phyloP scores from a whole-genome alignment of 2,797 vertebrate genomes.

The Phataginus tricuspis region DNA sequence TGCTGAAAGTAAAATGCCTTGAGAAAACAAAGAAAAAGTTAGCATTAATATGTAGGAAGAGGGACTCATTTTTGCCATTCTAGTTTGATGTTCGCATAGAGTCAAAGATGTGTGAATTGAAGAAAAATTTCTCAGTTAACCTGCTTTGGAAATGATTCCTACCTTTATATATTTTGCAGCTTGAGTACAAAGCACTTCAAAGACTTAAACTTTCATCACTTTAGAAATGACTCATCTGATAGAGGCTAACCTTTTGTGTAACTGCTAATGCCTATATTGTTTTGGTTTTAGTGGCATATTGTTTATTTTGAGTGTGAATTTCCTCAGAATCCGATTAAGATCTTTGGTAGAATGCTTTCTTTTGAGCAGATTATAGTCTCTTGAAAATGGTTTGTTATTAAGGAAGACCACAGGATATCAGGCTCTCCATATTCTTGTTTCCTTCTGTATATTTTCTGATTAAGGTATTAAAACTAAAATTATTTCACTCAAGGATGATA shows the following conservation, averaged over 20 bases:
- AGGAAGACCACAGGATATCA: slow-evolving; percentile 64
- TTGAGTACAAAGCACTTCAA: slow-evolving; percentile 82
- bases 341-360: slow-evolving; percentile 69
- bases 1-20: slow-evolving; percentile 85
- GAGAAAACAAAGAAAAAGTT: slow-evolving; percentile 89
- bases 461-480: slow-evolving; percentile 73
- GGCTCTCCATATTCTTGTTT: slow-evolving; percentile 49
- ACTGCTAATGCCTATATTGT: slow-evolving; percentile 81
- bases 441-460: slow-evolving; percentile 62
- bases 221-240: slow-evolving; percentile 75
- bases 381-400: slow-evolving; percentile 74
- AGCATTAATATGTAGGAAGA: slow-evolving; percentile 87
- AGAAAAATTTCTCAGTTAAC: slow-evolving; percentile 61
- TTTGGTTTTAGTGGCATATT: slow-evolving; percentile 70
- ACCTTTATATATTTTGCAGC: slow-evolving; percentile 86
- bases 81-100: slow-evolving; percentile 66
- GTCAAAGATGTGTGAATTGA: slow-evolving; percentile 54
- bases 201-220: slow-evolving; percentile 71
- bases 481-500: slow-evolving; percentile 71
- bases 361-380: slow-evolving; percentile 76
- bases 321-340: slow-evolving; percentile 77
- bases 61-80: slow-evolving; percentile 84
- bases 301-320: slow-evolving; percentile 77
- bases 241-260: slow-evolving; percentile 77
- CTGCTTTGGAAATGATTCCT: not conserved